Percentiles rank a stretch among this genome's conserved stretches.
Conservation (phyloP, 2,888 invertebrate species). For the Periphyllus acericola region DNA sequence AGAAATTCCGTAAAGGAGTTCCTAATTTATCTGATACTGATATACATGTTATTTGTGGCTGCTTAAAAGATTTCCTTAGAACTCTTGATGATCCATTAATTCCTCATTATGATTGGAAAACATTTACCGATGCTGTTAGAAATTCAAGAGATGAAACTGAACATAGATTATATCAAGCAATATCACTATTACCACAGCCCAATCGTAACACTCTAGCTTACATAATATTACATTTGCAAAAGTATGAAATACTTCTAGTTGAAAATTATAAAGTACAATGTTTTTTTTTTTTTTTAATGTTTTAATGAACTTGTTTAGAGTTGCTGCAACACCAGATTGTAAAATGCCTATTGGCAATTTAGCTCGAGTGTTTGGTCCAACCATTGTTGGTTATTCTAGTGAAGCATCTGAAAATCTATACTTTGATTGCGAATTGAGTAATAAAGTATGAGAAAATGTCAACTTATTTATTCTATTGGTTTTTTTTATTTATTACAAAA, state of each 20-base stretch:
- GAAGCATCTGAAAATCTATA: slow-evolving; percentile 75
- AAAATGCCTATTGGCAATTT: slow-evolving; percentile 93
- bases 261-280: background rate
- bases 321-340: slow-evolving; percentile 83
- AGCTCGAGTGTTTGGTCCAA: slow-evolving; percentile 92
- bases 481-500: background rate
- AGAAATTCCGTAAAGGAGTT: slow-evolving; percentile 76
- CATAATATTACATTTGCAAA: slow-evolving; percentile 88
- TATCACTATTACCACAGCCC: slow-evolving; percentile 87
- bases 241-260: slow-evolving; percentile 68
- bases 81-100: slow-evolving; percentile 89
- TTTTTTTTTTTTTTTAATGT: background rate
- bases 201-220: slow-evolving; percentile 96
- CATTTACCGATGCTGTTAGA: slow-evolving; percentile 69
- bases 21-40: slow-evolving; percentile 79
- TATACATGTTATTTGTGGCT: slow-evolving; percentile 90
- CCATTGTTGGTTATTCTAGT: slow-evolving; percentile 88
- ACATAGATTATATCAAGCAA: slow-evolving; percentile 75
- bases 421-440: slow-evolving; percentile 73
- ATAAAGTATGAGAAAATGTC: slow-evolving; percentile 69
- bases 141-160: slow-evolving; percentile 58
- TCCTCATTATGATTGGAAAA: slow-evolving; percentile 81
- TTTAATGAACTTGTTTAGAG: slow-evolving; percentile 70
- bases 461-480: background rate
- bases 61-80: slow-evolving; percentile 93